Conservation (phyloP, 1,140 invertebrate species). For the Leptopilina boulardi region DNA sequence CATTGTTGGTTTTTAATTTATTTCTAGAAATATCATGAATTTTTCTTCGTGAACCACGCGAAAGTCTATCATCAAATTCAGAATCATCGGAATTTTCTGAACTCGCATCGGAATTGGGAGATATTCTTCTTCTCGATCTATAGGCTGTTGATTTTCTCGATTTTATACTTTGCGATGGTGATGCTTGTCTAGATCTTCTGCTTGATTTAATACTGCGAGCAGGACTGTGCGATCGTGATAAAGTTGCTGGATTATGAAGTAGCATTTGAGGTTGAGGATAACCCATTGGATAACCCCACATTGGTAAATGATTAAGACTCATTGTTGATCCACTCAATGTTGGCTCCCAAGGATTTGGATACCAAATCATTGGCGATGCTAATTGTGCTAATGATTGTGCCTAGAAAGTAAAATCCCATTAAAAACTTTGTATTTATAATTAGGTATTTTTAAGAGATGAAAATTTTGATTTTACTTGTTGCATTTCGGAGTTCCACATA, state of each 20-base stretch:
- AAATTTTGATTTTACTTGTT: conserved; percentile 63
- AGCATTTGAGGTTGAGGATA: conserved; percentile 74
- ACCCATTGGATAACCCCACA: conserved; percentile 71
- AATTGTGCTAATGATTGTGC: conserved; percentile 84
- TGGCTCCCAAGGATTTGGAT: conserved; percentile 71
- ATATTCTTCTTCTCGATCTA: conserved; percentile 65
- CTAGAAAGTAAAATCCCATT: conserved; percentile 74
- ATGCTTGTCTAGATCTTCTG: conserved; percentile 78
- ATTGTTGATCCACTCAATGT: conserved; percentile 69
- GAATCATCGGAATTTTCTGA: conserved; percentile 77
- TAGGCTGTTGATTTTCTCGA: conserved; percentile 80
- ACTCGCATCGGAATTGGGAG: conserved; percentile 72
- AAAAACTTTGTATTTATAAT: too few relatives aligned
- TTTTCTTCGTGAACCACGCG: conserved; percentile 70
- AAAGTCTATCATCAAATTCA: conserved; percentile 76
- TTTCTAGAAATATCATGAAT: conserved; percentile 60
- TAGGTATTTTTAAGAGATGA: background rate
- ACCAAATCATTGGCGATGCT: conserved; percentile 75
- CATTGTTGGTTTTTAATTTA: conserved; percentile 59
- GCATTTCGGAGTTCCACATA: conserved; percentile 70
- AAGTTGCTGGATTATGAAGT: conserved; percentile 69
- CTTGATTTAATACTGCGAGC: conserved; percentile 72
- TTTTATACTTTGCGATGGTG: conserved; percentile 82
- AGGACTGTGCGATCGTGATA: conserved; percentile 71
- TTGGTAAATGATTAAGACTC: conserved; percentile 68